Conservation (phyloP, 2,888 invertebrate species). For the Lissocephala sabroskyi region DNA sequence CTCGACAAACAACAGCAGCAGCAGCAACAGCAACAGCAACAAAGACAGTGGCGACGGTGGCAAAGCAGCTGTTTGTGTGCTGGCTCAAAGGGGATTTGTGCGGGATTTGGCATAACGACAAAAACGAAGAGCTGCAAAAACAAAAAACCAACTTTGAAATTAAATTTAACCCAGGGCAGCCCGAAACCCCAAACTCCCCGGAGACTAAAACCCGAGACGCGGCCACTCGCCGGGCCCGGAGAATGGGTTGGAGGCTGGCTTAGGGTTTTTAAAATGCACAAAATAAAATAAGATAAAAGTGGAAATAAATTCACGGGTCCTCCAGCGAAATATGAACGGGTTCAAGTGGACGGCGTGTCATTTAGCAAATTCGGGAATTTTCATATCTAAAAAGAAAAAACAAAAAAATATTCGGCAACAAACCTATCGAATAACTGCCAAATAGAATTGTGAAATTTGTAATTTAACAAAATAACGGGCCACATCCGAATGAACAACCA, state of each 20-base stretch:
- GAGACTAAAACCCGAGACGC: constrained; percentile 9
- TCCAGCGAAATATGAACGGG: too few species aligned
- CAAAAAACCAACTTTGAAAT: constrained; percentile 41
- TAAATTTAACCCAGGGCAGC: constrained; percentile 51
- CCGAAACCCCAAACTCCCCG: constrained; percentile 11
- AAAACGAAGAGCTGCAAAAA: constrained; percentile 45
- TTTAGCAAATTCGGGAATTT: constrained; percentile 33
- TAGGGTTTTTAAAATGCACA: constrained; percentile 28
- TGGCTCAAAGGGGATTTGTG: constrained; percentile 63
- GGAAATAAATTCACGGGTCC: constrained; percentile 13
- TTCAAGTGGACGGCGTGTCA: too few species aligned
- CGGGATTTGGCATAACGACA: constrained; percentile 62
- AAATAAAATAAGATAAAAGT: not conserved
- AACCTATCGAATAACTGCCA: constrained; percentile 34
- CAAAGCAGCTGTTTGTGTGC: constrained; percentile 61
- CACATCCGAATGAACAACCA: too few species aligned
- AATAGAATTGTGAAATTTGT: constrained; percentile 48
- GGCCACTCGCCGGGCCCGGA: constrained; percentile 1
- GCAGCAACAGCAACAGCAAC: not conserved
- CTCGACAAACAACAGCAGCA: not conserved
- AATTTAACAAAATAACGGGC: constrained; percentile 43
- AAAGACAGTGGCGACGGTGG: not conserved
- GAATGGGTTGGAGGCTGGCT: constrained; percentile 17
- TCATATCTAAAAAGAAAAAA: constrained; percentile 42
- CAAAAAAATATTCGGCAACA: constrained; percentile 2